Conservation (phyloP, 2,888 invertebrate species). For the Stenoptilia bipunctidactyla region DNA sequence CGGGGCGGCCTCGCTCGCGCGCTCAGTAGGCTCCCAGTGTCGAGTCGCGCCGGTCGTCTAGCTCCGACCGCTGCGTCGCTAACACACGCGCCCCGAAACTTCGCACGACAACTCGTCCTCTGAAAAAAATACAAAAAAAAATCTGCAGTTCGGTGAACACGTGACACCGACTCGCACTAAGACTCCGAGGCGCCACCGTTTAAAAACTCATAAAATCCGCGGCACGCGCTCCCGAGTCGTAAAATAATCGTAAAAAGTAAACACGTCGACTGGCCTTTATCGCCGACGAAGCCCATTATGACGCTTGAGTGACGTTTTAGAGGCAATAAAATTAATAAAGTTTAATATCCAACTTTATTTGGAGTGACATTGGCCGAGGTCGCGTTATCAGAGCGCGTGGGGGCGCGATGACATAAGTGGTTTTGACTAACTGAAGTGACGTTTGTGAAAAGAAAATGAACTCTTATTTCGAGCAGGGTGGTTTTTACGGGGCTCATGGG, state of each 20-base stretch:
- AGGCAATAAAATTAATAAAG: constrained; percentile 69
- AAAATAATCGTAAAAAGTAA: constrained; percentile 72
- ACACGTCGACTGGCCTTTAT: constrained; percentile 67
- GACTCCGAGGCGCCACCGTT: constrained; percentile 51
- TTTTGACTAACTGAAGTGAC: constrained; percentile 43
- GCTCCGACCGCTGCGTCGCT: background rate
- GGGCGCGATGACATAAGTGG: constrained; percentile 65
- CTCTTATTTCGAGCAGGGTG: constrained; percentile 96
- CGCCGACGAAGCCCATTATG: constrained; percentile 65
- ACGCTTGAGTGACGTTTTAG: constrained; percentile 69
- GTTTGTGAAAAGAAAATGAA: constrained; percentile 80
- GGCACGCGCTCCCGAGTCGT: constrained; percentile 63
- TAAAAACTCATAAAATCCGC: constrained; percentile 66
- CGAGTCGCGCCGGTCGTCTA: constrained; percentile 70
- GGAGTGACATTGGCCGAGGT: constrained; percentile 62
- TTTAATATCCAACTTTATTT: constrained; percentile 54
- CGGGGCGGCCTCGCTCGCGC: constrained; percentile 73
- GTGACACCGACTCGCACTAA: constrained; percentile 24
- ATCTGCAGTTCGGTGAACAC: constrained; percentile 25
- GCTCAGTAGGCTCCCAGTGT: constrained; percentile 77
- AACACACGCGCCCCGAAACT: constrained; percentile 51
- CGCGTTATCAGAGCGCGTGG: constrained; percentile 61
- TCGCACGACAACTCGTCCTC: constrained; percentile 50
- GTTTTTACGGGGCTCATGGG: constrained; percentile 94
- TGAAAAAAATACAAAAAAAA: constrained; percentile 21